phyloP scores from a whole-genome alignment of 2,113 vertebrate genomes.

The Chroicocephalus ridibundus region DNA sequence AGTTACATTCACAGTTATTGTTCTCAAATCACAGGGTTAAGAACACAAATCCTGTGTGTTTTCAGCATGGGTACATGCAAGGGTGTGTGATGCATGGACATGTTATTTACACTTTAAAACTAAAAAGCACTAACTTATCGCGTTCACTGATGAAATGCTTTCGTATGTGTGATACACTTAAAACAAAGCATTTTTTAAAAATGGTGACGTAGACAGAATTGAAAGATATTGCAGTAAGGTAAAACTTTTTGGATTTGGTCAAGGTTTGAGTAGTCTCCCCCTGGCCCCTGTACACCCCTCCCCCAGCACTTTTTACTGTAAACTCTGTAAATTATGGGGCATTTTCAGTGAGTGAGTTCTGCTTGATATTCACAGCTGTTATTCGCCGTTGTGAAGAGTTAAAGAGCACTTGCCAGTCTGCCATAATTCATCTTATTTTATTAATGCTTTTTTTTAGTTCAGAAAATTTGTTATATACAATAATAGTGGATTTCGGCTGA shows the following conservation, averaged over 20 bases:
- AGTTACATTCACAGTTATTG: constrained; percentile 82
- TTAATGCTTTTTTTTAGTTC: background rate
- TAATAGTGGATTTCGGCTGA: background rate
- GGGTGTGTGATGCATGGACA: background rate
- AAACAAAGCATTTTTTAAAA: background rate
- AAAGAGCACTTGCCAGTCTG: background rate
- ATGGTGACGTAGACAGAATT: background rate
- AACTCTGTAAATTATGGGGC: background rate
- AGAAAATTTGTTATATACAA: background rate
- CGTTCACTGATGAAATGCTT: background rate
- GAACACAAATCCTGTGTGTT: constrained; percentile 61
- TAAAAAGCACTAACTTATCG: background rate
- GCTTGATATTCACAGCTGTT: constrained; percentile 31
- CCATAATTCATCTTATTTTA: constrained; percentile 1
- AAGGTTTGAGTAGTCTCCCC: background rate
- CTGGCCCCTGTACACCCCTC: background rate
- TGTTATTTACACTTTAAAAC: constrained; percentile 30
- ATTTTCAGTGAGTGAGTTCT: background rate
- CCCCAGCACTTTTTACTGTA: background rate
- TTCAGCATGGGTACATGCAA: constrained; percentile 31
- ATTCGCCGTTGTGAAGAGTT: background rate
- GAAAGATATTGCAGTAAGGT: background rate
- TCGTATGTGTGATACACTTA: background rate
- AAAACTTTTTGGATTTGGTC: background rate
- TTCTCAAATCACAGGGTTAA: constrained; percentile 79